A percentile compares a stretch with the other conserved stretches of the same genome.
These are phyloP conservation scores for Tyto alba DNA, from an alignment of 2,113 vertebrate species.

Conservation along the genomic window DNA sequence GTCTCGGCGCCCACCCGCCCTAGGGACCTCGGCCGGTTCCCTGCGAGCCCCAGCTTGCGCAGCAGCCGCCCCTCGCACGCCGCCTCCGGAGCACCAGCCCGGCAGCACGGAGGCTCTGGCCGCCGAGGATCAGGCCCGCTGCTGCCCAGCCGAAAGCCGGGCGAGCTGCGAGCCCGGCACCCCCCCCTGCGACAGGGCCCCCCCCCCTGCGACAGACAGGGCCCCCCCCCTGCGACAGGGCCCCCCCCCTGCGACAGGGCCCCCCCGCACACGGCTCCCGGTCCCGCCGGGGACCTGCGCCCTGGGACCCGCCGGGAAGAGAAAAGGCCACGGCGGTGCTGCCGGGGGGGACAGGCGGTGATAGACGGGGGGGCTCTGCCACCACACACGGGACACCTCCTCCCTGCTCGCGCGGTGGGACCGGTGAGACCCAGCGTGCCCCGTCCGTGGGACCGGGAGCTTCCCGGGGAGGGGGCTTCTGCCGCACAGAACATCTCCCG, in stretches of 20 bases:
- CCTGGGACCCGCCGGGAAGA: background rate
- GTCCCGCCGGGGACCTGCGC: accelerated
- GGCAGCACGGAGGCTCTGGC: background rate
- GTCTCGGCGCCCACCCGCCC: background rate
- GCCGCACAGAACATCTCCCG: background rate
- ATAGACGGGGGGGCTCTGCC: background rate
- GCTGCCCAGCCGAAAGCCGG: background rate
- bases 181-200: background rate
- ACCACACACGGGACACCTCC: background rate
- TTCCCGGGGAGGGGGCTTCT: background rate
- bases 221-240: too few species aligned
- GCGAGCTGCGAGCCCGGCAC: background rate
- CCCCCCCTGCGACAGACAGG: too few species aligned
- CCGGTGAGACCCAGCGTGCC: background rate
- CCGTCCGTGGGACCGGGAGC: background rate
- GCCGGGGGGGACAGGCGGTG: background rate
- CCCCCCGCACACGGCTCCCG: accelerated
- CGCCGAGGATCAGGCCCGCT: background rate
- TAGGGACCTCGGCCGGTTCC: accelerated
- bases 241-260: too few species aligned
- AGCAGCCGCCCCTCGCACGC: background rate
- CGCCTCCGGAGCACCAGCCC: background rate
- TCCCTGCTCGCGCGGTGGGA: background rate
- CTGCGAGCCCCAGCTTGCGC: background rate
- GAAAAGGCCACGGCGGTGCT: background rate